Evolutionary conservation across 1,140 invertebrate species (phyloP).

Genomic region (Anastrepha ludens): DNA sequence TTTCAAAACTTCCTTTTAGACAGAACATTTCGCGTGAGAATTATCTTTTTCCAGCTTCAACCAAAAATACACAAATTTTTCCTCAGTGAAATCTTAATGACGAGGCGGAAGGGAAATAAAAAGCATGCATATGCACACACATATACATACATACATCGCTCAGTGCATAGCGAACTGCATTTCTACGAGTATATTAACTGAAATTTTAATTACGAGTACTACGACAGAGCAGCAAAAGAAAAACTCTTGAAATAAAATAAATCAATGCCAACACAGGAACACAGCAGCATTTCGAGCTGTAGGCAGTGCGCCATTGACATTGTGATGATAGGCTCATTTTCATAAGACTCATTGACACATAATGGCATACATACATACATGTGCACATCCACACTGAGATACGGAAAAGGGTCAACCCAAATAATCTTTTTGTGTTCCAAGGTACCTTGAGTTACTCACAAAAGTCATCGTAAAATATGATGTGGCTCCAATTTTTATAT

Average conservation of each 20-base stretch:
- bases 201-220: conserved; percentile 56
- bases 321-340: conserved; percentile 40
- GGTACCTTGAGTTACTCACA: conserved; percentile 8
- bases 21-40: too few relatives aligned
- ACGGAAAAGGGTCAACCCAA: neutral
- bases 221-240: neutral
- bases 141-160: neutral
- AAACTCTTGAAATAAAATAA: conserved; percentile 12
- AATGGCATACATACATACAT: neutral
- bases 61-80: neutral
- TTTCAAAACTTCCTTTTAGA: too few relatives aligned
- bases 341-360: conserved; percentile 31
- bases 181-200: conserved; percentile 55
- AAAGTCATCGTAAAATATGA: conserved; percentile 56
- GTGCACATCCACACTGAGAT: neutral
- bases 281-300: neutral
- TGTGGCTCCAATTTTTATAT: conserved; percentile 55
- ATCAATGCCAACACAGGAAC: neutral
- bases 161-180: neutral
- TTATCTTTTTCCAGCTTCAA: too few relatives aligned
- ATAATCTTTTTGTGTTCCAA: neutral
- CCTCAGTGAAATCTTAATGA: neutral
- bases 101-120: too few relatives aligned
- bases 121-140: neutral
- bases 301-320: neutral